A percentile compares a stretch with the other conserved stretches of the same genome.
Conservation (phyloP, 2,888 invertebrate species). For the Sarcophaga variegata region DNA sequence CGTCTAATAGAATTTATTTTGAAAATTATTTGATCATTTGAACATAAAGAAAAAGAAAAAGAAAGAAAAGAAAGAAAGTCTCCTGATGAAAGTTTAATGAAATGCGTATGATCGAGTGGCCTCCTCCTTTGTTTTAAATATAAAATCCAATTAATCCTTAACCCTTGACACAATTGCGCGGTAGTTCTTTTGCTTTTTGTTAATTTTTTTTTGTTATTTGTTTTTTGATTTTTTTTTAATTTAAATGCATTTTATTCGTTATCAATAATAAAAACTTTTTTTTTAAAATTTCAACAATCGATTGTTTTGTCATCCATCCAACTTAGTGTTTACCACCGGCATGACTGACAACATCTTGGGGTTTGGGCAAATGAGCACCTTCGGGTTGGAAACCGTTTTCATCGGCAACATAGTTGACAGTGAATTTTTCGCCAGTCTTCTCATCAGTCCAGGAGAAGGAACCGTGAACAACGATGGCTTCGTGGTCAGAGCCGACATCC, state of each 20-base stretch:
- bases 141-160: background rate
- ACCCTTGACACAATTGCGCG: background rate
- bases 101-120: background rate
- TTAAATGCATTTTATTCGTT: background rate
- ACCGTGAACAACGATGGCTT: conserved; percentile 82
- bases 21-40: too few species aligned
- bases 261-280: background rate
- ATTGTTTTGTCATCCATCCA: too few species aligned
- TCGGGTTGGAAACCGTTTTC: conserved; percentile 80
- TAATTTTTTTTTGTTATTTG: background rate
- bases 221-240: background rate
- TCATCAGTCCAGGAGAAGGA: conserved; percentile 83
- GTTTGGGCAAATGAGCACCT: conserved; percentile 81
- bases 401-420: conserved; percentile 81
- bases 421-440: conserved; percentile 83
- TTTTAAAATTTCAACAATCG: background rate
- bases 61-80: background rate
- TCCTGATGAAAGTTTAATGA: background rate
- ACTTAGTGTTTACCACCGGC: background rate
- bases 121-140: background rate
- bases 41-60: background rate
- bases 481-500: conserved; percentile 83
- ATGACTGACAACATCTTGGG: background rate
- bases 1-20: background rate
- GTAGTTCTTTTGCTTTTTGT: background rate